Base-by-base conservation (phyloP, 2,888 invertebrate genomes). In the Metacarcinus magister region DNA sequence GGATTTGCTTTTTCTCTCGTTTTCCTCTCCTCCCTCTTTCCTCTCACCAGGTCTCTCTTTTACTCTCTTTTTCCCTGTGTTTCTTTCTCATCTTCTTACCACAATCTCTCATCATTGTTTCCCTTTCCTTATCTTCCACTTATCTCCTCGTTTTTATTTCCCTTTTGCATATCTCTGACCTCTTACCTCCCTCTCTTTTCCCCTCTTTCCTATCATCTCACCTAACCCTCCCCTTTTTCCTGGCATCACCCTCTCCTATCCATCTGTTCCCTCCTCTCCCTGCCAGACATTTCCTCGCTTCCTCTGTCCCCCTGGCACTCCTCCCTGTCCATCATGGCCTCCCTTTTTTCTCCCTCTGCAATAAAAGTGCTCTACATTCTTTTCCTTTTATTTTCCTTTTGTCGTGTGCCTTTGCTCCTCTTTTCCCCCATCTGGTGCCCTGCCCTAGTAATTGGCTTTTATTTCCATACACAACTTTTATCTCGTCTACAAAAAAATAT, bases 311-410 rank as follows among this genome's bases (percentile, higher is more conserved):
- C 32, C 28, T 28, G 82, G 13, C 13, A 5, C 10, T 32, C 32
- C 28, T 67, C 67, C 67, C n/a, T 67, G 28, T 82, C 32, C 28
- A 32, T 82, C 82, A 82, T 82, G 82, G 19, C 67, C 67, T 82
- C 82, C 82, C 67, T 54, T 19, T 32, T 82, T 82, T 82, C 32
- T 82, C 32, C 82, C 82, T 82, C 8, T 5, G 10, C 82, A 82
- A 82, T 82, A 82, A 82, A 82, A 82, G 82, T 82, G 28, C 32
- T 13, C 82, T 32, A 32, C 82, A 82, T 82, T 82, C 82, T 82
- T 82, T 82, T 32, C 82, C 32, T 82, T 82, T 82, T 82, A 82
- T 82, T 82, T 32, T 82, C 82, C 82, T 82, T 82, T 82, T 32
- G 82, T 82, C 32, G 10, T 28, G 28, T 82, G 32, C 82, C 32